Conservation (phyloP, 2,113 vertebrate species). For the Catharus bicknelli region DNA sequence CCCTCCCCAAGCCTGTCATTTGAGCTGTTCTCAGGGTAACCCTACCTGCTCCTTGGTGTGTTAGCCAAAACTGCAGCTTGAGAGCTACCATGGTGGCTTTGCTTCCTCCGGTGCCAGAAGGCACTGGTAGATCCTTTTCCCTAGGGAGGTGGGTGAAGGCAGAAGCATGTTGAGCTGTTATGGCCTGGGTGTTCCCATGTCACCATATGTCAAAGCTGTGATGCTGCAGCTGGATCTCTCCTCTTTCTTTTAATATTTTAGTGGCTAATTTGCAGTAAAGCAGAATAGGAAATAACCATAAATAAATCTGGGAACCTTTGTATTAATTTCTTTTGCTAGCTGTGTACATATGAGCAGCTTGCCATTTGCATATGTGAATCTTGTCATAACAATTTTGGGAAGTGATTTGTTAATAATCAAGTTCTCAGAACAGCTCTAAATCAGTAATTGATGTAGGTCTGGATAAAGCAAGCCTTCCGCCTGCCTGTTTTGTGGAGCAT, state of each 20-base stretch:
- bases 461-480: conserved; percentile 68
- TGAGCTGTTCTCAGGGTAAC: not conserved
- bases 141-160: not conserved
- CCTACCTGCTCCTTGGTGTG: not conserved
- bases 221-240: conserved; percentile 1
- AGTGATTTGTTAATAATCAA: conserved; percentile 82
- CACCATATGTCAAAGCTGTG: conserved; percentile 7
- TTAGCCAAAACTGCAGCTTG: not conserved
- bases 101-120: not conserved
- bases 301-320: conserved; percentile 65
- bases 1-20: not conserved
- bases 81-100: not conserved
- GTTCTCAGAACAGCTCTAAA: conserved; percentile 77
- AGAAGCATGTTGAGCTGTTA: not conserved
- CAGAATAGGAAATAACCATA: conserved; percentile 59
- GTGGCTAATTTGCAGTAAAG: conserved; percentile 54
- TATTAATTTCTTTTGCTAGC: conserved; percentile 67
- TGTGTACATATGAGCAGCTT: conserved; percentile 66
- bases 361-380: conserved; percentile 76
- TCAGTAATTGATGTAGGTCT: conserved; percentile 75
- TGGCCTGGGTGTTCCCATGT: not conserved
- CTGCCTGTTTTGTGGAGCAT: conserved; percentile 70
- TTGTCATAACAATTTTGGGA: conserved; percentile 74
- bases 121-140: not conserved
- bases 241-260: conserved; percentile 19